Percentiles rank a stretch among this genome's conserved stretches.
phyloP scores from a whole-genome alignment of 2,888 invertebrate species.

The Orchesellides sinensis region DNA sequence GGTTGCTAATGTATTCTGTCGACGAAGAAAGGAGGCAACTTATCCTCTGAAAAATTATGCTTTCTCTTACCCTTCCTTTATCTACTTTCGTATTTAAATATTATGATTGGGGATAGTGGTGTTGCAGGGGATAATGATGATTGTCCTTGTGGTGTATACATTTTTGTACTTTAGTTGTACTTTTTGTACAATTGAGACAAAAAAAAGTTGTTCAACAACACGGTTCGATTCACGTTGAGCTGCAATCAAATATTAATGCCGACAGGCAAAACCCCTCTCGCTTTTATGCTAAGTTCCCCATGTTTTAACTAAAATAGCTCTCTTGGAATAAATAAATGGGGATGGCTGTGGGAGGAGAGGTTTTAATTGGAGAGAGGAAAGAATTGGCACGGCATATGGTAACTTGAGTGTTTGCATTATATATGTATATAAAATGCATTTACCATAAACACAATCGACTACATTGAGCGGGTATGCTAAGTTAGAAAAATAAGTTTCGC shows the following conservation, averaged over 20 bases:
- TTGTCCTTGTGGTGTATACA: too few species aligned
- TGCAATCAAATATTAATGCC: slow-evolving; percentile 47
- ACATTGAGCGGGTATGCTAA: too few species aligned
- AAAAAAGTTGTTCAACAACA: slow-evolving; percentile 36
- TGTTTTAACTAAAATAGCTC: slow-evolving; percentile 13
- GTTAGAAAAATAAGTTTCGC: too few species aligned
- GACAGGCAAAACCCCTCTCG: slow-evolving; percentile 8
- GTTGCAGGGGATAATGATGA: slow-evolving; percentile 15
- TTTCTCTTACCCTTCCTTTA: not conserved
- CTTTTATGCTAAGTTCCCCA: not conserved
- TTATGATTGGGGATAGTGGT: not conserved
- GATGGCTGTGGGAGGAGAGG: slow-evolving; percentile 49
- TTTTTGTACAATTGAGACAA: too few species aligned
- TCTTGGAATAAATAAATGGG: slow-evolving; percentile 4
- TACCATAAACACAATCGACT: too few species aligned
- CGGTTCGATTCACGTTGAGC: not conserved
- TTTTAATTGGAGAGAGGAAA: slow-evolving; percentile 53
- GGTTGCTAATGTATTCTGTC: not conserved
- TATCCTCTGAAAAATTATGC: not conserved
- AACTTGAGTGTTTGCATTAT: too few species aligned
- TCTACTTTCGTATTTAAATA: not conserved
- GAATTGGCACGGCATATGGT: slow-evolving; percentile 47
- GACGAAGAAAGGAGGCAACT: not conserved
- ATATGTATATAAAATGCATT: too few species aligned
- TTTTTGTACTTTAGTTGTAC: slow-evolving; percentile 27